phyloP scores from a whole-genome alignment of 2,888 invertebrate genomes.

The Caradrina clavipalpis region DNA sequence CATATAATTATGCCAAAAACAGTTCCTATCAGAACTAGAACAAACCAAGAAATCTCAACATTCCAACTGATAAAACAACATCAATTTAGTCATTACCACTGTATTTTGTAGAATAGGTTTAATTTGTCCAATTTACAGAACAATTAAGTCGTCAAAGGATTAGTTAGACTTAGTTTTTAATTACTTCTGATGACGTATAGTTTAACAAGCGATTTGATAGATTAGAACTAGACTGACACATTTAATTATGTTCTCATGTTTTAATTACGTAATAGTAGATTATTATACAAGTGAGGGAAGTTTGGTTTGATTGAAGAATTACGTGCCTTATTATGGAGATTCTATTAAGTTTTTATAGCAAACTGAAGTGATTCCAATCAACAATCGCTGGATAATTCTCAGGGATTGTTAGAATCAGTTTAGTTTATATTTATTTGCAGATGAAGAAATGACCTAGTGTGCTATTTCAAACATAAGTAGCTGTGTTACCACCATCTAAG shows the following conservation, averaged over 20 bases:
- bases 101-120: constrained; percentile 60
- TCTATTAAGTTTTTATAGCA: constrained; percentile 12
- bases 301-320: constrained; percentile 1
- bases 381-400: constrained; percentile 7
- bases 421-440: background rate
- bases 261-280: constrained; percentile 2
- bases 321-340: constrained; percentile 7
- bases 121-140: constrained; percentile 64
- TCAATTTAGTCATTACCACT: constrained; percentile 73
- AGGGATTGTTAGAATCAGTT: constrained; percentile 20
- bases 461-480: background rate
- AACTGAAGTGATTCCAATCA: no score
- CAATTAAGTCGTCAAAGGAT: constrained; percentile 59
- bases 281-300: no score
- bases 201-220: constrained; percentile 9
- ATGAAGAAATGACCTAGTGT: constrained; percentile 16
- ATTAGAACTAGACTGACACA: constrained; percentile 18
- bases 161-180: constrained; percentile 46
- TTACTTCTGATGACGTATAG: constrained; percentile 31
- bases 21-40: constrained; percentile 7
- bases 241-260: constrained; percentile 24
- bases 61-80: constrained; percentile 55
- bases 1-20: background rate
- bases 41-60: constrained; percentile 26
- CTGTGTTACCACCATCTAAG: background rate